Evolutionary conservation across 2,888 invertebrate genomes (phyloP), one percentile per base, ranked within the genome.

Genomic region (Sphaeridia pumilis): DNA sequence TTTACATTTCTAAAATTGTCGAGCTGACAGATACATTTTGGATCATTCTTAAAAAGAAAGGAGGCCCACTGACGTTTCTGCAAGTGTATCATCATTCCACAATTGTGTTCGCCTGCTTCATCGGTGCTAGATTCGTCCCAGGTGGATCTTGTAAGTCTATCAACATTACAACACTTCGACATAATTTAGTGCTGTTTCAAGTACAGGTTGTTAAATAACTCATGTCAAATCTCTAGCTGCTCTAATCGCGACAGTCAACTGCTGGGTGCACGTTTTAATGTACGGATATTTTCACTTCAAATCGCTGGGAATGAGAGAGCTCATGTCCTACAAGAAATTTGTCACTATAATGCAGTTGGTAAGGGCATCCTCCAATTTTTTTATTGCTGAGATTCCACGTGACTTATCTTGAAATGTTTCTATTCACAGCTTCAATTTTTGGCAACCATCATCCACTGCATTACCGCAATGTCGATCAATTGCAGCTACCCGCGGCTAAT

Each of bases 191-290:
- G 25, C 45, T n/a, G 25, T 17, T 38, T n/a, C 24, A 31, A 31
- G 20, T 47, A n/a, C 22, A 12, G 3, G 44, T 24, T 36, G 34
- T 21, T 20, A 35, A 21, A 20, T 34, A 26, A n/a, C 4, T 35
- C 17, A 10, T 45, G 34, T 22, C 14, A 31, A 36, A 14, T 43
- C 28, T 57, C 10, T 34, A 65, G 65, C 65, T 41, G 59, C 60
- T 20, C 57, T 65, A 2, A 62, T 65, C 27, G 59, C 63, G 10
- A 58, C 62, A 61, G 59, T 65, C 20, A 65, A 65, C 43, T 59
- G 63, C 35, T 63, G 63, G 63, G 60, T 65, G n/a, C 65, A 65
- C 46, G 65, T 65, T 1, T 55, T 65, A 36, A 65, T 65, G 65
- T 65, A 65, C 47, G 54, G 57, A 10, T 65, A 65, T 56, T 65